A percentile compares a stretch with the other conserved stretches of the same genome.
phyloP scores from a whole-genome alignment of 2,113 vertebrate genomes.

The Strix aluco region DNA sequence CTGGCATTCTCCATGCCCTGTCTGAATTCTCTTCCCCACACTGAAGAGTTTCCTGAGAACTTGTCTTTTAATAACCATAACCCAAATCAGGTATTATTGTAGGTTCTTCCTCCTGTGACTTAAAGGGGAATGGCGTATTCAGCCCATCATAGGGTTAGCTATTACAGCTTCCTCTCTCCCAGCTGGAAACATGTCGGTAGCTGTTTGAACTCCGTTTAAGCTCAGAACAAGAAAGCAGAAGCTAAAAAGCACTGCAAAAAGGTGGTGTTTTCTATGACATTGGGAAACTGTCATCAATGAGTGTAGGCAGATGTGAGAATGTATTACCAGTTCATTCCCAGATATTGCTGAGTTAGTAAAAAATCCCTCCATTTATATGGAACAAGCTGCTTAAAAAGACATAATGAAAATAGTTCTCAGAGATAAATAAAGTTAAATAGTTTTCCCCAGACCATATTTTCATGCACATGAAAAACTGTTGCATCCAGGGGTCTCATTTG shows the following conservation, averaged over 20 bases:
- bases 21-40: background rate
- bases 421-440: background rate
- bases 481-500: background rate
- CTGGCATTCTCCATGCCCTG: background rate
- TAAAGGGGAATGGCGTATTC: background rate
- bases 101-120: background rate
- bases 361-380: background rate
- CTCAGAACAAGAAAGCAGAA: background rate
- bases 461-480: background rate
- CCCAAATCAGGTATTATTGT: background rate
- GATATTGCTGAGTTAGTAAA: background rate
- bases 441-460: background rate
- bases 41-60: background rate
- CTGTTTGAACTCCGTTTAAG: background rate
- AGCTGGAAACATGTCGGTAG: background rate
- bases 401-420: background rate
- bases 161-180: background rate
- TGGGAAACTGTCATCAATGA: background rate
- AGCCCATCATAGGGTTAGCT: background rate
- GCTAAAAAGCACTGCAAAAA: background rate
- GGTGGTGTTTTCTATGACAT: background rate
- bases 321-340: background rate
- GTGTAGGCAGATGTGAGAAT: background rate
- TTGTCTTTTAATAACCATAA: background rate
- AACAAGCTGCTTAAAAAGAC: background rate